These are phyloP conservation scores for Balaeniceps rex DNA, from an alignment of 2,113 vertebrate genomes.

Conservation along the genomic window DNA sequence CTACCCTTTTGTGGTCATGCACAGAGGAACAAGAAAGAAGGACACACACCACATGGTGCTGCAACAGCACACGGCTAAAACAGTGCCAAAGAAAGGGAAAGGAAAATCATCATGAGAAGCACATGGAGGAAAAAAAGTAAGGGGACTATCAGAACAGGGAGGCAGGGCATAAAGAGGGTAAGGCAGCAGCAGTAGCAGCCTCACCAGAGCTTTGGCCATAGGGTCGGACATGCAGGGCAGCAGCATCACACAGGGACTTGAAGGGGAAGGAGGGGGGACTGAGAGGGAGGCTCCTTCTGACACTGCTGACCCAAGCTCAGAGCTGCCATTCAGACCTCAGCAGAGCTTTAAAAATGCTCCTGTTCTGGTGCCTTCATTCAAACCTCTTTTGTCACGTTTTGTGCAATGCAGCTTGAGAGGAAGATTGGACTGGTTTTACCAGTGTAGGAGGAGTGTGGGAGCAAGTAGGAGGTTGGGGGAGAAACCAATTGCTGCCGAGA, in stretches of 20 bases:
- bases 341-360: background rate
- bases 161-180: background rate
- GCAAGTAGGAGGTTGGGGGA: background rate
- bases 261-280: background rate
- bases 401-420: background rate
- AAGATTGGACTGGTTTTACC: background rate
- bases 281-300: background rate
- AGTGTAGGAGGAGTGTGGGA: background rate
- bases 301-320: background rate
- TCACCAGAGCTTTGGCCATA: background rate
- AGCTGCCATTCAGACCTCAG: background rate
- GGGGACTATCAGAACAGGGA: background rate
- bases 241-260: background rate
- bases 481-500: background rate
- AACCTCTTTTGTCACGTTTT: background rate
- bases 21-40: background rate
- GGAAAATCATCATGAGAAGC: background rate
- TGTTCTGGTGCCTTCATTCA: background rate
- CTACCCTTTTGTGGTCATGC: background rate
- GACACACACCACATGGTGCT: background rate
- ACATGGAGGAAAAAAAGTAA: background rate
- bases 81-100: background rate
- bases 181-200: background rate
- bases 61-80: background rate
- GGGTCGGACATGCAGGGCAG: accelerated